A percentile compares a stretch with the other conserved stretches of the same genome.
Conservation (phyloP, 2,113 vertebrate genomes). For the Potamarius usumacintae region DNA sequence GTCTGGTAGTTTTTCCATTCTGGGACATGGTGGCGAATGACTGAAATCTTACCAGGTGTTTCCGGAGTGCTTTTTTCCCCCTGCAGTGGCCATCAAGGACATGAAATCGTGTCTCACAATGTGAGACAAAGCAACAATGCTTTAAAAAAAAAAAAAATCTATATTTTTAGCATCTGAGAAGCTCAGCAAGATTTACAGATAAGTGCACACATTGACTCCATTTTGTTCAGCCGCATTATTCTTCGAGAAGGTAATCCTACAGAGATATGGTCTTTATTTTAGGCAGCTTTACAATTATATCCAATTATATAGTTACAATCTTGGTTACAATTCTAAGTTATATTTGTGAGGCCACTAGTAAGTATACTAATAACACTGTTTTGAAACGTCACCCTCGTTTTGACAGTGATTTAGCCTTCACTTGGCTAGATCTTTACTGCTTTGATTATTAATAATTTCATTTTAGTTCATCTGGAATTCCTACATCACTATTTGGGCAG, state of each 20-base stretch:
- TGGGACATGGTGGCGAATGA: conserved; percentile 58
- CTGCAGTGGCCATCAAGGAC: conserved; percentile 59
- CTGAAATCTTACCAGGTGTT: conserved; percentile 62
- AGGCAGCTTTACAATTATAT: background rate
- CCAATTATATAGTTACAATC: too few relatives aligned
- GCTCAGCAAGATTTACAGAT: conserved; percentile 25
- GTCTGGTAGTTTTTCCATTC: conserved; percentile 64
- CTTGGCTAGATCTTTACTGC: background rate
- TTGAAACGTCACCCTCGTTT: background rate
- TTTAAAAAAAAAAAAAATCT: too few relatives aligned
- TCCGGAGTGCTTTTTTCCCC: conserved; percentile 57
- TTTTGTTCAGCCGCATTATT: conserved; percentile 1
- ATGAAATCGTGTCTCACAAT: conserved; percentile 50
- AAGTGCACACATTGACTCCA: background rate
- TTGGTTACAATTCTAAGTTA: too few relatives aligned
- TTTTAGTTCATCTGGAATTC: background rate
- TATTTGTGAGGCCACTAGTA: too few relatives aligned
- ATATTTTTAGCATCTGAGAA: conserved; percentile 39
- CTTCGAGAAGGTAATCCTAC: conserved; percentile 52
- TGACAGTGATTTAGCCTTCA: background rate
- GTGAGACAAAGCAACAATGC: conserved; percentile 50
- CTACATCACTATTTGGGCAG: background rate
- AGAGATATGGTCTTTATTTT: conserved; percentile 4
- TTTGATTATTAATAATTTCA: background rate
- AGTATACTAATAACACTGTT: too few relatives aligned